Evolutionary conservation across 30 jellyfish, hydroid and myxozoan genomes (phyloP).

Genomic region (Nemopilema nomurai): DNA sequence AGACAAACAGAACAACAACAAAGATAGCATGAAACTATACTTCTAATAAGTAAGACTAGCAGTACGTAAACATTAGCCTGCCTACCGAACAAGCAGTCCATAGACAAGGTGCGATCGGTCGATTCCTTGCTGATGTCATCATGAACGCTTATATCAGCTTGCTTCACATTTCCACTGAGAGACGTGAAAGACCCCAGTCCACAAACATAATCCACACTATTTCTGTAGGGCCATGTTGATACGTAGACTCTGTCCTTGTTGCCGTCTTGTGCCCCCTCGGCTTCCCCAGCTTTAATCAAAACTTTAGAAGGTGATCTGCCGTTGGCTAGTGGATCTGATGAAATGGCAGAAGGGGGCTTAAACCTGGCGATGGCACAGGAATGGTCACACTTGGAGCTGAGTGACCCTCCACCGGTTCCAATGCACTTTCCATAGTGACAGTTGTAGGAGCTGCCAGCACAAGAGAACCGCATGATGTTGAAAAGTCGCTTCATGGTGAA

Average conservation of each 20-base stretch:
- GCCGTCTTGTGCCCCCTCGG: slow-evolving; percentile 69
- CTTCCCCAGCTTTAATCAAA: slow-evolving; percentile 63
- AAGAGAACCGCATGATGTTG: slow-evolving; percentile 57
- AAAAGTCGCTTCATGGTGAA: slow-evolving; percentile 49
- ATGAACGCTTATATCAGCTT: slow-evolving; percentile 36
- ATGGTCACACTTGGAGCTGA: slow-evolving; percentile 37
- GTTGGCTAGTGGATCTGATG: slow-evolving; percentile 60
- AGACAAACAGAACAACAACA: too few species aligned
- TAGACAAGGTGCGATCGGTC: slow-evolving; percentile 42
- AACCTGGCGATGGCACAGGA: slow-evolving; percentile 42
- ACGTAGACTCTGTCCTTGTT: slow-evolving; percentile 71
- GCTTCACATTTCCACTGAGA: slow-evolving; percentile 17
- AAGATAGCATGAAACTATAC: too few species aligned
- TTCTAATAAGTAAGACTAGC: too few species aligned
- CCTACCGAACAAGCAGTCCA: slow-evolving; percentile 58
- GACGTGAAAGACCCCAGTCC: slow-evolving; percentile 68
- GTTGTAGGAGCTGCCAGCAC: slow-evolving; percentile 74
- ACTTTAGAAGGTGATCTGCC: slow-evolving; percentile 41
- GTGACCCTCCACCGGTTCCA: slow-evolving; percentile 41
- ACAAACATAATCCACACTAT: slow-evolving; percentile 57
- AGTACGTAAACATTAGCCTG: too few species aligned
- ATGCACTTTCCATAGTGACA: slow-evolving; percentile 66
- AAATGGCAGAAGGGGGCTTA: slow-evolving; percentile 25
- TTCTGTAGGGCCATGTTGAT: slow-evolving; percentile 59
- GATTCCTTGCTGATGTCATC: slow-evolving; percentile 49